Evolutionary conservation across 2,888 invertebrate genomes (phyloP).

Genomic region (Antitype chi): DNA sequence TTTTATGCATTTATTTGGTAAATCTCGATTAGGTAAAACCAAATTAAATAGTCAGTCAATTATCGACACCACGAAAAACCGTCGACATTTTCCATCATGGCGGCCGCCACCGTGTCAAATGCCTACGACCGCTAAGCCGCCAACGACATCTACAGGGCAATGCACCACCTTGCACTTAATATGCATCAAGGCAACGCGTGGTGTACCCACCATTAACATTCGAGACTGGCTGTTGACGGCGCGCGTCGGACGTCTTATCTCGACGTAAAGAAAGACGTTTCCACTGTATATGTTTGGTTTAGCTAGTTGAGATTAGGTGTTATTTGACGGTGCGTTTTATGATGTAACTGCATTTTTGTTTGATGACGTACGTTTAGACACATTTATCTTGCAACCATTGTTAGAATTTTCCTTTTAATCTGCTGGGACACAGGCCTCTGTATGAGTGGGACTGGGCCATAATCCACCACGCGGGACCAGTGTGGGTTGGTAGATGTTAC

Average conservation of each 20-base stretch:
- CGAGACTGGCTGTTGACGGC: constrained; percentile 48
- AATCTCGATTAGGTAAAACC: neutral
- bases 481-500: too few species aligned
- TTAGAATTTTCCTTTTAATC: too few species aligned
- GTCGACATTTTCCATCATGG: constrained; percentile 48
- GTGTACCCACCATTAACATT: constrained; percentile 68
- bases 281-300: constrained; percentile 23
- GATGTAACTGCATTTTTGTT: neutral
- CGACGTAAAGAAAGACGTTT: constrained; percentile 50
- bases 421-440: too few species aligned
- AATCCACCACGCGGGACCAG: too few species aligned
- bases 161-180: constrained; percentile 88
- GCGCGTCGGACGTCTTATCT: constrained; percentile 47
- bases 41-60: constrained; percentile 19
- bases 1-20: neutral
- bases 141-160: constrained; percentile 82
- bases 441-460: too few species aligned
- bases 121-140: constrained; percentile 66
- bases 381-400: neutral
- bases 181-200: constrained; percentile 80
- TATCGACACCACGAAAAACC: constrained; percentile 22
- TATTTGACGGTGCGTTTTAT: constrained; percentile 9
- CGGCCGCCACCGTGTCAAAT: constrained; percentile 54
- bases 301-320: constrained; percentile 7
- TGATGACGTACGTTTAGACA: neutral